Evolutionary conservation across 2,113 vertebrate genomes (phyloP).

Genomic region (Platichthys flesus): DNA sequence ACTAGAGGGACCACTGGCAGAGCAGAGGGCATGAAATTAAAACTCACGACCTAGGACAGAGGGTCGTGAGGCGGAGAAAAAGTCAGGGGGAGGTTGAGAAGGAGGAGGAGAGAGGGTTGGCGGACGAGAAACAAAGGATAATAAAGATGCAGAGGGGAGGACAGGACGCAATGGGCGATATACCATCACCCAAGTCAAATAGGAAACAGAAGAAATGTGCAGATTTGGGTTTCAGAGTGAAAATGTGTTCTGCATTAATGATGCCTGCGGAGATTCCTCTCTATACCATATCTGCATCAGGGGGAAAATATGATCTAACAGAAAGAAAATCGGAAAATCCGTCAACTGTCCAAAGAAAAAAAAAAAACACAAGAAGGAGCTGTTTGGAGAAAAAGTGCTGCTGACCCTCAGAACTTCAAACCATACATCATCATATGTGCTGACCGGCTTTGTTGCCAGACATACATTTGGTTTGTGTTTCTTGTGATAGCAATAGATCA

Average conservation of each 20-base stretch:
- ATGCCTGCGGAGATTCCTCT: conserved; percentile 29
- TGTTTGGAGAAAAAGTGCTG: conserved; percentile 45
- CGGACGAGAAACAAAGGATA: conserved; percentile 75
- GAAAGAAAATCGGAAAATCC: conserved; percentile 28
- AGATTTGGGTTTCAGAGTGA: conserved; percentile 12
- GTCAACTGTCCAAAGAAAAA: background rate
- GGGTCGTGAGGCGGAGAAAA: conserved; percentile 33
- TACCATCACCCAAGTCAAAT: conserved; percentile 27
- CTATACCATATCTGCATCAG: background rate
- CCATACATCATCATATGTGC: conserved; percentile 63
- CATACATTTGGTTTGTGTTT: conserved; percentile 77
- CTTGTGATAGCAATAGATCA: conserved; percentile 66
- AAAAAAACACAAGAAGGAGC: conserved; percentile 53
- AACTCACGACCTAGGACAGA: conserved; percentile 64
- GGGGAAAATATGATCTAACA: conserved; percentile 12
- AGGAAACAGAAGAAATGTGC: conserved; percentile 55
- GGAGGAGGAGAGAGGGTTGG: conserved; percentile 11
- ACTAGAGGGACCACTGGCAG: conserved; percentile 72
- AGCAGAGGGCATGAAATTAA: conserved; percentile 84
- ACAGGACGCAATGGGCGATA: conserved; percentile 33
- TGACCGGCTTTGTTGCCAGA: conserved; percentile 66
- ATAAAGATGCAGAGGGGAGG: conserved; percentile 70
- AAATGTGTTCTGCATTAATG: conserved; percentile 59
- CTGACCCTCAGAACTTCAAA: conserved; percentile 60
- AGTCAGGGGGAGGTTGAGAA: conserved; percentile 32